Evolutionary conservation across 2,113 vertebrate genomes (phyloP), one percentile per base, ranked within the genome.

Genomic region (Agelaius phoeniceus): DNA sequence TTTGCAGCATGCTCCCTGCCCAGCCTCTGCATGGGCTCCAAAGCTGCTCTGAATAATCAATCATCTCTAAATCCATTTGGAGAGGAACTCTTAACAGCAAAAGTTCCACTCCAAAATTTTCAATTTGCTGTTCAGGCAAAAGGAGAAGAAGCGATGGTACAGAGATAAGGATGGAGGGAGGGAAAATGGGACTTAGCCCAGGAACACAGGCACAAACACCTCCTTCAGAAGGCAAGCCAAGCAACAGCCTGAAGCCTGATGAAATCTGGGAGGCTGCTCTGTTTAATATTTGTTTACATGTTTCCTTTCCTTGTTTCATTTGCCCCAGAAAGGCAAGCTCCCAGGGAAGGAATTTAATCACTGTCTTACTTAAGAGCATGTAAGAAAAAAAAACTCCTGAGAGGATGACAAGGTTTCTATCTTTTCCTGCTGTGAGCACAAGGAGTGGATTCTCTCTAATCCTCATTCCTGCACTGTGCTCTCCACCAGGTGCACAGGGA

Each of bases 211-310:
- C 73, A 89, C 1, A 3, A 30, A 7, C 6, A 30, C 27, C 51
- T 87, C 58, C 51, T 87, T 91, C 84, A 67, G 75, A 62, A 92
- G 39, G 59, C 41, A 86, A 86, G 41, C 27, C 76, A 86, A 77
- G 57, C 39, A 91, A n/a, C 73, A 87, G 65, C 93, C 81, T 62
- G 39, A 61, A 91, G 91, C 61, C 84, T 67, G 44, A 78, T 72
- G 92, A 85, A 93, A 80, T 91, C 68, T 59, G 27, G 44, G 84
- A 90, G 63, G 46, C 41, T 86, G 82, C 26, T 61, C 71, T 75
- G 26, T 69, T 90, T 91, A 80, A 71, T 93, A 68, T 86, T 77
- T 95, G 93, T 91, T 95, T 95, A 94, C 75, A 77, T 61, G 51
- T 72, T 96, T 91, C 37, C 39, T 84, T 86, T 67, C 82, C 59